Evolutionary conservation across 37 sponge, comb jelly and placozoan species (phyloP).

Genomic region (Crambe crambe): DNA sequence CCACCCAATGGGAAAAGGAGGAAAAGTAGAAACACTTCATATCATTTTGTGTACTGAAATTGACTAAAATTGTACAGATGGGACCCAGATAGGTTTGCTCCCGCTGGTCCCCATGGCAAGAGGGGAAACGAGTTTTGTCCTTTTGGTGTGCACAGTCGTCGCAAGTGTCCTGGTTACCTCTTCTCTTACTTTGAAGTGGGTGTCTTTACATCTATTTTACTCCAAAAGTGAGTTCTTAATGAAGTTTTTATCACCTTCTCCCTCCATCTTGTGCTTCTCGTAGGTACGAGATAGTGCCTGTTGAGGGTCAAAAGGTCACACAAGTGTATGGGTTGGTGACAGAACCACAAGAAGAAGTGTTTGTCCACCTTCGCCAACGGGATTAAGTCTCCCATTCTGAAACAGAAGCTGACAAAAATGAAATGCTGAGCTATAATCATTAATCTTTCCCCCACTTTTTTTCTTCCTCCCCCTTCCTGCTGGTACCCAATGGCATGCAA

Average conservation of each 20-base stretch:
- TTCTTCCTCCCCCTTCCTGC: too few species aligned
- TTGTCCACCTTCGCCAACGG: background rate
- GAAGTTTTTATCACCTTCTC: background rate
- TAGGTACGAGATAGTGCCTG: conserved; percentile 8
- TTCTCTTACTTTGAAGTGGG: conserved; percentile 85
- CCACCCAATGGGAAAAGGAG: conserved; percentile 58
- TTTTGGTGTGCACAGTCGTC: conserved; percentile 81
- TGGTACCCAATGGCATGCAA: too few species aligned
- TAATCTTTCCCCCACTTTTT: too few species aligned
- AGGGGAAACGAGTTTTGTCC: conserved; percentile 67
- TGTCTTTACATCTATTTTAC: conserved; percentile 50
- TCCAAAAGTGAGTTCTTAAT: conserved; percentile 1
- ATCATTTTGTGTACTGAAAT: too few species aligned
- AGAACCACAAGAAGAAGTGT: conserved; percentile 8
- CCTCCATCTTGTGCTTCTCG: background rate
- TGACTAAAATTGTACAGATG: conserved; percentile 56
- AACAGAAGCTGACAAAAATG: too few species aligned
- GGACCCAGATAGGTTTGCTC: conserved; percentile 73
- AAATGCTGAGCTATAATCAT: too few species aligned
- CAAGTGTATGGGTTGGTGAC: conserved; percentile 21
- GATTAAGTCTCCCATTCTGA: too few species aligned
- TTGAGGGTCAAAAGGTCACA: conserved; percentile 10
- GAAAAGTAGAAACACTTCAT: conserved; percentile 1
- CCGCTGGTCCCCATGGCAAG: conserved; percentile 4
- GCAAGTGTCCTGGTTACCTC: conserved; percentile 90